Percentiles rank a stretch among this genome's conserved stretches.
These are phyloP conservation scores for Pica pica DNA, from an alignment of 2,113 vertebrate species.

Conservation along the genomic window DNA sequence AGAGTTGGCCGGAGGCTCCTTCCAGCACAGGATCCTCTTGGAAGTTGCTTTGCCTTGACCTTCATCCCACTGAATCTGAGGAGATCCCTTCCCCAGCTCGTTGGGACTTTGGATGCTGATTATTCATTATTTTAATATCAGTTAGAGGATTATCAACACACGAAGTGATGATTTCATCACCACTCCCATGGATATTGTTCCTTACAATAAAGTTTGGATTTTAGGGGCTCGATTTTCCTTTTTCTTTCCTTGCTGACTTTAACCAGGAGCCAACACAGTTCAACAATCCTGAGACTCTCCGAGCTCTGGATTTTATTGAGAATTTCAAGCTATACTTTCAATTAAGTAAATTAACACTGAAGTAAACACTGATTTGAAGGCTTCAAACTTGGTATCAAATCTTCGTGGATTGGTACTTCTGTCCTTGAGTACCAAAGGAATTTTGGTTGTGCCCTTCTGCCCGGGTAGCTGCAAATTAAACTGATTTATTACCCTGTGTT, in stretches of 20 bases:
- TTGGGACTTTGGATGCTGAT: not conserved
- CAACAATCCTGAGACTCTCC: too few relatives aligned
- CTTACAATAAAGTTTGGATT: not conserved
- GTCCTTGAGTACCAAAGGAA: not conserved
- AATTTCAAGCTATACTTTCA: not conserved
- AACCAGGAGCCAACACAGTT: not conserved
- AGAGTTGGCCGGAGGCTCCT: not conserved
- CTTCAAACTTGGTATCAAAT: not conserved
- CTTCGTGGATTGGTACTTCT: not conserved
- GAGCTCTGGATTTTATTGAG: not conserved
- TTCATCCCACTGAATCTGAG: not conserved
- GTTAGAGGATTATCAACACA: not conserved
- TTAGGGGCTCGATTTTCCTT: not conserved
- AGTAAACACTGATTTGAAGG: not conserved
- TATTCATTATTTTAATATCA: not conserved
- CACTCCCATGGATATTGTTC: not conserved
- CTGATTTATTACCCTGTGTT: accelerated
- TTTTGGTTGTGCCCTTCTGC: not conserved
- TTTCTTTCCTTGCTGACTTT: not conserved
- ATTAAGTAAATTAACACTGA: not conserved
- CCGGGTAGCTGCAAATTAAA: not conserved
- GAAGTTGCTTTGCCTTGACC: not conserved
- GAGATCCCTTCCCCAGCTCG: not conserved
- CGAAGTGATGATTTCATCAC: not conserved
- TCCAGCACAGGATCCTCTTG: not conserved